Base-by-base conservation (phyloP, 2,797 vertebrate species). In the Australoheros facetus region DNA sequence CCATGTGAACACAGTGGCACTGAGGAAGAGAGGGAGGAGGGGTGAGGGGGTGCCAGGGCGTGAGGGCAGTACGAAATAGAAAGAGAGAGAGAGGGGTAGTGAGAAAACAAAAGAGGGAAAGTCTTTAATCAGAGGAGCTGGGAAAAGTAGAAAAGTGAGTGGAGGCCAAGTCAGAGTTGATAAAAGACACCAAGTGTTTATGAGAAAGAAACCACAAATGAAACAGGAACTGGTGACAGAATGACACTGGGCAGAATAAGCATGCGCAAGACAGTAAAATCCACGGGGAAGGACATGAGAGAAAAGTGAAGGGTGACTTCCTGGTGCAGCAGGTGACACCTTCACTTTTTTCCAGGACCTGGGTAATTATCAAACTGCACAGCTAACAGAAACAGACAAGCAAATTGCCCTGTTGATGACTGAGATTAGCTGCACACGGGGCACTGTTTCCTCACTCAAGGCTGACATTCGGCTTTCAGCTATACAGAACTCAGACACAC, bases 1-100 rank as follows among this genome's bases (percentile, higher is more conserved):
- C 94, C 94, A 95, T 94, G 94, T 94, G 95, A 95, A 95, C 88
- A 85, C 85, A 82, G 93, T 92, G 89, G 90, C 93, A 94, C 90
- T 74, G 79, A 79, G 85, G 71, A 37, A 37, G 88, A 75, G 78
- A 42, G 56, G 26, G 78, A 10, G 79, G 28, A 60, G 56, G 64
- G 34, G 28, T 28, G 78, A 13, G 37, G 26, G 74, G 59, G 69
- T 37, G 76, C 56, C 51, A 30, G 39, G 75, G 53, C 1, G 8
- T 9, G 62, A n/a, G 87, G 81, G 83, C 62, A 87, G 56, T 45
- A 58, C 79, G 73, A 78, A 77, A 21, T 66, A 71, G 76, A 30
- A 73, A n/a, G 77, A 76, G 78, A 14, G 59, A 73, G 59, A 56
- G 54, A 57, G 53, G 26, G 73, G 51, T 55, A 70, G 75, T 70